Evolutionary conservation across 1,140 invertebrate genomes (phyloP).

Genomic region (Bombus pyrosoma): DNA sequence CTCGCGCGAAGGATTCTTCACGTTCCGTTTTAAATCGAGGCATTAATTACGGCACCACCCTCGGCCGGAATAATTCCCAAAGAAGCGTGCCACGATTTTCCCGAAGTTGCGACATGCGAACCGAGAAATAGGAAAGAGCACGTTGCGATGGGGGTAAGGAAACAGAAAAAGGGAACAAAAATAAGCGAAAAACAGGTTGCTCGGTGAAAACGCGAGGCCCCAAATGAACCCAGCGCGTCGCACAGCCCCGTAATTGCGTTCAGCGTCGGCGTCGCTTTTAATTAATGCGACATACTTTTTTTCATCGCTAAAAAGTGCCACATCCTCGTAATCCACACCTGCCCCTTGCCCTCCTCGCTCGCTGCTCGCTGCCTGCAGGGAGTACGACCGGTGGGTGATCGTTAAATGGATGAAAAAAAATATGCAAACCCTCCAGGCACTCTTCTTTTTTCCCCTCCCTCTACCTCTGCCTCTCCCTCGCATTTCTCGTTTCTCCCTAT

Average conservation of each 20-base stretch:
- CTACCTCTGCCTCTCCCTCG: constrained; percentile 5
- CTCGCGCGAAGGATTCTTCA: background rate
- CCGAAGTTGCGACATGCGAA: constrained; percentile 37
- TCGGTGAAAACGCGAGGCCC: constrained; percentile 49
- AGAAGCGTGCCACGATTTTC: constrained; percentile 49
- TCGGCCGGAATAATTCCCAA: constrained; percentile 27
- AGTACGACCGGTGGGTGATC: constrained; percentile 53
- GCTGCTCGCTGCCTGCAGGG: constrained; percentile 14
- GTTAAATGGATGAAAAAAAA: constrained; percentile 57
- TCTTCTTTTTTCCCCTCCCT: constrained; percentile 23
- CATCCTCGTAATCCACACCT: constrained; percentile 65
- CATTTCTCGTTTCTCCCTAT: background rate
- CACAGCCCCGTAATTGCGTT: constrained; percentile 69
- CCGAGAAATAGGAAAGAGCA: constrained; percentile 25
- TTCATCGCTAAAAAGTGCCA: constrained; percentile 67
- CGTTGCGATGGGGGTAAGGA: constrained; percentile 9
- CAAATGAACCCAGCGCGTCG: constrained; percentile 59
- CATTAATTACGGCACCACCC: constrained; percentile 34
- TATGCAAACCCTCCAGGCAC: constrained; percentile 46
- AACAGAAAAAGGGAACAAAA: constrained; percentile 16
- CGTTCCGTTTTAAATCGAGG: constrained; percentile 13
- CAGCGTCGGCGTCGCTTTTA: constrained; percentile 71
- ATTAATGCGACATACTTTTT: constrained; percentile 79
- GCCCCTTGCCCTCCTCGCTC: constrained; percentile 22
- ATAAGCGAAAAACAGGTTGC: constrained; percentile 48